These are phyloP conservation scores for Brachystomella parvula DNA, from an alignment of 1,140 invertebrate species.

Conservation along the genomic window DNA sequence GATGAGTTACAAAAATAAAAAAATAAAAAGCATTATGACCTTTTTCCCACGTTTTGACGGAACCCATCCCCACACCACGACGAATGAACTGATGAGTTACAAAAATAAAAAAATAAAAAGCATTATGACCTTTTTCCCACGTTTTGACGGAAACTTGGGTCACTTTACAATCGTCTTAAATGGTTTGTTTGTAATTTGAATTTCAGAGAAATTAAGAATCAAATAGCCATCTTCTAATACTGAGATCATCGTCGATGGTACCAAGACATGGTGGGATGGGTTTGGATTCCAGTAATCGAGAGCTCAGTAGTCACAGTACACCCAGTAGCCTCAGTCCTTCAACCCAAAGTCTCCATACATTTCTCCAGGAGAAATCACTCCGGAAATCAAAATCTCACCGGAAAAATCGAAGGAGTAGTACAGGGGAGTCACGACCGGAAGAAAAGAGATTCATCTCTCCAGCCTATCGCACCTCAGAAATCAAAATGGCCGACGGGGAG, in stretches of 20 bases:
- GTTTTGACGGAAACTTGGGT: not conserved
- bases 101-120: no score
- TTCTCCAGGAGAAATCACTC: not conserved
- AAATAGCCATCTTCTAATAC: no score
- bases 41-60: not conserved
- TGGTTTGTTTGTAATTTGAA: not conserved
- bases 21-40: no score
- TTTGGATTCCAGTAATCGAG: constrained; percentile 14
- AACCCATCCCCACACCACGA: no score
- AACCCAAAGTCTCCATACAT: not conserved
- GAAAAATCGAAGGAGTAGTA: not conserved
- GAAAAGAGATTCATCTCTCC: not conserved
- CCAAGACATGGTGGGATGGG: constrained; percentile 29
- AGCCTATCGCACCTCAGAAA: not conserved
- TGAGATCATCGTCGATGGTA: no score
- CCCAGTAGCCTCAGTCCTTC: not conserved
- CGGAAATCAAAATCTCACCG: not conserved
- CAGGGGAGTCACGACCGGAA: not conserved
- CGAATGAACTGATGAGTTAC: no score
- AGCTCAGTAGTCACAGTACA: not conserved
- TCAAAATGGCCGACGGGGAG: not conserved
- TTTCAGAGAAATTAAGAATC: no score
- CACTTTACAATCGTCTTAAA: not conserved
- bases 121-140: not conserved
- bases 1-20: no score